These are phyloP conservation scores for Porites rus DNA, from an alignment of 92 coral and sea anemone genomes.

Conservation along the genomic window DNA sequence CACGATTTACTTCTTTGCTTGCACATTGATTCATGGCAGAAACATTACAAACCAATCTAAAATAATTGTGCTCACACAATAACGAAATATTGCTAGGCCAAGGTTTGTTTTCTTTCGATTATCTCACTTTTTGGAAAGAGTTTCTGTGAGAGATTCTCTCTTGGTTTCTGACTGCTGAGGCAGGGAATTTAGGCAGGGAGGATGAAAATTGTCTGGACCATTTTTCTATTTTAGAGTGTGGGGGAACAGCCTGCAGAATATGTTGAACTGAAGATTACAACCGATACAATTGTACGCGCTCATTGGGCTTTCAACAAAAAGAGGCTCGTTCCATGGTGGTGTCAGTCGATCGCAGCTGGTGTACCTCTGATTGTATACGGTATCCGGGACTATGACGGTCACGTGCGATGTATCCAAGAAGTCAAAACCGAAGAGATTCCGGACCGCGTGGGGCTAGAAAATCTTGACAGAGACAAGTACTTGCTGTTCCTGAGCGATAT, in stretches of 20 bases:
- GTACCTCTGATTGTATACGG: slow-evolving; percentile 49
- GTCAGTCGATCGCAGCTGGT: slow-evolving; percentile 41
- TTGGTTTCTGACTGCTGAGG: not conserved
- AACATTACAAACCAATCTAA: no score
- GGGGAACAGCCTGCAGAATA: slow-evolving; percentile 9
- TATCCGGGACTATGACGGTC: slow-evolving; percentile 47
- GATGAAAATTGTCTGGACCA: not conserved
- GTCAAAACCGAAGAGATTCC: slow-evolving; percentile 43
- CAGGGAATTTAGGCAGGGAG: not conserved
- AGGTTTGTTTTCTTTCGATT: no score
- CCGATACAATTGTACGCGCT: slow-evolving; percentile 38
- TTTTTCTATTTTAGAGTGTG: not conserved
- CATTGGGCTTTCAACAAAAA: slow-evolving; percentile 44
- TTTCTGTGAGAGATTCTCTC: no score
- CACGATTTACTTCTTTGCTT: no score
- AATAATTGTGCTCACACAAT: no score
- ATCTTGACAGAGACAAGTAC: slow-evolving; percentile 38
- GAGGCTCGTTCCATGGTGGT: slow-evolving; percentile 50
- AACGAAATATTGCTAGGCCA: no score
- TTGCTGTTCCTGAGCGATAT: slow-evolving; percentile 24
- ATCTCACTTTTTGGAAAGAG: no score
- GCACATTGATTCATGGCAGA: no score
- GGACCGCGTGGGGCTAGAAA: slow-evolving; percentile 16
- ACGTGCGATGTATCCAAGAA: slow-evolving; percentile 30
- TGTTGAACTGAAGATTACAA: slow-evolving; percentile 44